Evolutionary conservation across 2,888 invertebrate genomes (phyloP), one percentile per base, ranked within the genome.

Genomic region (Chloromyia formosa): DNA sequence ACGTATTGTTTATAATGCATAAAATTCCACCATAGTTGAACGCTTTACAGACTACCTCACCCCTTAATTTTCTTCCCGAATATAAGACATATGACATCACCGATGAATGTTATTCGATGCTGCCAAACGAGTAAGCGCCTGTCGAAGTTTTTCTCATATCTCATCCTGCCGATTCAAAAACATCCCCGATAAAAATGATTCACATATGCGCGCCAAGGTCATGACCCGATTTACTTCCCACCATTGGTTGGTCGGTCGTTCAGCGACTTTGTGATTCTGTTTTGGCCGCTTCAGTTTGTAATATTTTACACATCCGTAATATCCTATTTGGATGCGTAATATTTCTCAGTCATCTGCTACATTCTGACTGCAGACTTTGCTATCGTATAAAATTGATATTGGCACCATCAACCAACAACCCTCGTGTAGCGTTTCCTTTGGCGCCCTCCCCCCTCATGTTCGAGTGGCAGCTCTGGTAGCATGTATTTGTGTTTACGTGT

Each of bases 251-350:
- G 3, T 35, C 3, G 27, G 27, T 35, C 27, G 27, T 35, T 35
- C 27, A 35, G 7, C 27, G 27, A 35, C 27, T 56, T 56, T 20
- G 18, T 56, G 56, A 56, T 18, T 56, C 20, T 20, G 20, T 20
- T 16, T 20, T 16, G 56, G 7, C 18, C 20, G 18, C 22, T 56
- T 16, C n/a, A 22, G 56, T 10, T 18, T 56, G 56, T 16, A 20
- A 56, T 56, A 56, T 22, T 20, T 56, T 18, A 56, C 56, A 10
- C 56, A 10, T 10, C 56, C 56, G 18, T 56, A 56, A 56, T 56
- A 56, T 56, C 56, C 56, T 56, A 56, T 56, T 56, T 56, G 16
- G 56, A 56, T 56, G 56, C 56, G 56, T 20, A 22, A 16, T 22
- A 56, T 56, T 56, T 56, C 56, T 20, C 10, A 56, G 56, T 56